Evolutionary conservation across 2,888 invertebrate genomes (phyloP).

Genomic region (Dorcus parallelipipedus): DNA sequence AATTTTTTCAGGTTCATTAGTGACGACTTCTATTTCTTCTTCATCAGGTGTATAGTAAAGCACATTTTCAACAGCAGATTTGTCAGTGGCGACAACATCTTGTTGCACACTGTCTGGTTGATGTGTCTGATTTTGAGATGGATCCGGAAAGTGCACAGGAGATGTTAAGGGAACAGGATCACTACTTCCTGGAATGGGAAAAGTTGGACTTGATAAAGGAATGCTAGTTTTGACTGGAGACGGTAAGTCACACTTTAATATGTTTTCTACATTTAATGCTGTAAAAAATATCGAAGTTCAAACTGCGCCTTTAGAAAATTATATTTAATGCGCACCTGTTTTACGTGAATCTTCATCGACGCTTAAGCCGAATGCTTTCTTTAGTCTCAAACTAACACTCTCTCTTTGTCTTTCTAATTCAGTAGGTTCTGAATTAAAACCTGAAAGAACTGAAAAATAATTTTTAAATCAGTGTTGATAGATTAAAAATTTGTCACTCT

Average conservation of each 20-base stretch:
- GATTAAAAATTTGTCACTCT: neutral
- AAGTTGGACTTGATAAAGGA: conserved; percentile 37
- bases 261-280: conserved; percentile 43
- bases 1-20: conserved; percentile 26
- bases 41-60: conserved; percentile 46
- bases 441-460: conserved; percentile 50
- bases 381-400: conserved; percentile 79
- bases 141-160: neutral
- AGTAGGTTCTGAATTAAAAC: conserved; percentile 82
- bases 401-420: conserved; percentile 83
- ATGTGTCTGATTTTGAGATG: neutral
- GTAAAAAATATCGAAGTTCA: conserved; percentile 8
- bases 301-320: neutral
- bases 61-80: conserved; percentile 24
- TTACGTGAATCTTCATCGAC: conserved; percentile 64
- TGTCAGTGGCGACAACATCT: neutral
- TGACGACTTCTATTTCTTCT: conserved; percentile 31
- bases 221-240: conserved; percentile 31
- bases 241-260: conserved; percentile 42
- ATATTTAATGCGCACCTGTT: conserved; percentile 47
- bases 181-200: conserved; percentile 39
- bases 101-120: neutral
- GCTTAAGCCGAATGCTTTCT: conserved; percentile 74
- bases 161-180: conserved; percentile 20
- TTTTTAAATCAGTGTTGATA: neutral